These are phyloP conservation scores for Drosophila picticornis DNA, from an alignment of 2,888 invertebrate genomes.

Conservation along the genomic window DNA sequence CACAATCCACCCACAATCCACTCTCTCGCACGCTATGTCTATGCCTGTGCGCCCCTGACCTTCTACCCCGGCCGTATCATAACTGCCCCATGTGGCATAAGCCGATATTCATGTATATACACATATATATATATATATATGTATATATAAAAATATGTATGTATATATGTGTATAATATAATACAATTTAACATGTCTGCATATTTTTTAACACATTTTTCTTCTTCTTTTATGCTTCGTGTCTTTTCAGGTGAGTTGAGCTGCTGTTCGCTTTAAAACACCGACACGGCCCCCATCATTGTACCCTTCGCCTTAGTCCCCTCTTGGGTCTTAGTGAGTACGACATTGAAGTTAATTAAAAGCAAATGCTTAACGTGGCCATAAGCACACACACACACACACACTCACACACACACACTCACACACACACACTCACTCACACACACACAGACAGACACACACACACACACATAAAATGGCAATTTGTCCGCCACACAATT, in stretches of 20 bases:
- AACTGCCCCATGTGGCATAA: constrained; percentile 51
- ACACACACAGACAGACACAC: constrained; percentile 4
- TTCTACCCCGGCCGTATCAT: constrained; percentile 21
- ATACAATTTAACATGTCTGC: constrained; percentile 71
- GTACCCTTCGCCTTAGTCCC: constrained; percentile 5
- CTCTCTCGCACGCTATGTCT: background rate
- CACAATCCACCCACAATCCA: background rate
- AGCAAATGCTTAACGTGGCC: constrained; percentile 55
- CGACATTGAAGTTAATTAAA: constrained; percentile 56
- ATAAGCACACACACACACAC: constrained; percentile 13
- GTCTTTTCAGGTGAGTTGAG: constrained; percentile 60
- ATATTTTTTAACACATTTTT: constrained; percentile 54
- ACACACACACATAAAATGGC: constrained; percentile 1
- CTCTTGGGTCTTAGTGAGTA: constrained; percentile 45
- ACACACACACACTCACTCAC: constrained; percentile 1
- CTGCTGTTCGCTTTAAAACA: constrained; percentile 10
- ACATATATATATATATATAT: background rate
- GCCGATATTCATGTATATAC: constrained; percentile 51
- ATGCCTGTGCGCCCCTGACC: background rate
- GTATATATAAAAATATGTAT: background rate
- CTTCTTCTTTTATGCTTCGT: constrained; percentile 18
- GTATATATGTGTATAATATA: constrained; percentile 20
- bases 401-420: constrained; percentile 7
- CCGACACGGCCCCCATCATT: constrained; percentile 8
- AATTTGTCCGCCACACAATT: constrained; percentile 32